Percentiles rank a stretch among this genome's conserved stretches.
phyloP scores from a whole-genome alignment of 2,888 invertebrate genomes.

The Dermolepida albohirtum region DNA sequence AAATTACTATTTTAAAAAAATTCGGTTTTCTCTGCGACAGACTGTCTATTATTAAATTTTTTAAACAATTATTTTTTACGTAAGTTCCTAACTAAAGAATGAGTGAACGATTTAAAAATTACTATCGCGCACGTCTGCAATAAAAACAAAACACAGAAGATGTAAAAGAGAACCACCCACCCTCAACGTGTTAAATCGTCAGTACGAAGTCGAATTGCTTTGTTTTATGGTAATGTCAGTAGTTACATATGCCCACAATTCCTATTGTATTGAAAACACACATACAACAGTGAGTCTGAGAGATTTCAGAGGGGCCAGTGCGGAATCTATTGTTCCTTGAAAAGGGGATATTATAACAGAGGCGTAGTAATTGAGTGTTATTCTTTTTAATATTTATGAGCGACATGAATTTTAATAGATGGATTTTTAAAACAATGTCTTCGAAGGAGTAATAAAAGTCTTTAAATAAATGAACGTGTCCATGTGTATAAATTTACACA shows the following conservation, averaged over 20 bases:
- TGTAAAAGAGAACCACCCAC: background rate
- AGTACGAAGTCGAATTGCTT: conserved; percentile 16
- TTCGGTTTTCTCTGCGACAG: no score
- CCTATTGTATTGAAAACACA: conserved; percentile 25
- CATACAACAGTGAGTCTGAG: background rate
- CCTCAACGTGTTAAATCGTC: conserved; percentile 20
- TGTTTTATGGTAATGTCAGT: conserved; percentile 30
- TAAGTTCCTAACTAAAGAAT: no score
- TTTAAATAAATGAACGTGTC: no score
- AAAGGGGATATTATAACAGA: conserved; percentile 1
- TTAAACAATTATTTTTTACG: no score
- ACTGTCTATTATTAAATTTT: no score
- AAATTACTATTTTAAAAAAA: no score
- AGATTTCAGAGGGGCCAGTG: conserved; percentile 19
- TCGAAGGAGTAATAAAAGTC: no score
- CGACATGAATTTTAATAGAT: background rate
- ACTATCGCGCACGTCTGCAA: no score
- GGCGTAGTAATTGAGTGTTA: conserved; percentile 33
- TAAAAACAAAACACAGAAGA: background rate
- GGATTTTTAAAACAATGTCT: no score
- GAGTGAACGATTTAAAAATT: no score
- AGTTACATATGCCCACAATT: conserved; percentile 27
- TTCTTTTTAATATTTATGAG: conserved; percentile 27
- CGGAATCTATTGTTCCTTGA: conserved; percentile 26
- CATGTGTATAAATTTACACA: no score